Base-by-base conservation (phyloP, 2,888 invertebrate genomes). In the Rhaphigaster nebulosa region DNA sequence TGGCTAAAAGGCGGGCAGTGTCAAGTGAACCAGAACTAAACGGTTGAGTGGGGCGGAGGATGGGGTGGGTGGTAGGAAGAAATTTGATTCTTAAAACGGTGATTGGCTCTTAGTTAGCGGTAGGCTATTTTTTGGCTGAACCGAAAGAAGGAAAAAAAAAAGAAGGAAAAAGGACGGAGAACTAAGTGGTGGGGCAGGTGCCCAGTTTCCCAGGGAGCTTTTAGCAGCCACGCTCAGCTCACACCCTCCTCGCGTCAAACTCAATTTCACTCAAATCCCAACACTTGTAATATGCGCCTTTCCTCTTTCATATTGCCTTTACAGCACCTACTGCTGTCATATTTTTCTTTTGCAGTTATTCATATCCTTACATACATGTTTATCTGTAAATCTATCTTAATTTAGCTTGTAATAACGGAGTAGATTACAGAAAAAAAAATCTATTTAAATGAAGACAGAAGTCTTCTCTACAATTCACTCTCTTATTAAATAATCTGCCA, bases 121-220 rank as follows among this genome's bases (percentile, higher is more conserved):
- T 89, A 76, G n/a, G 90, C 90, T 90, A 84, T 90, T 90, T 90
- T 90, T 90, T 90, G 84, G 90, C 54, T 65, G 65, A 56, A 65
- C 38, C 70, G 70, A 60, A 89, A 65, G 89, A 65, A 88, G 34
- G 6, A 84, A 90, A 60, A 90, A 84, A 80, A 90, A 38, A 90
- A 54, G 18, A 26, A 41, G 65, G 38, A 54, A 54, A 50, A 52
- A 54, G 90, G 87, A 89, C 65, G 87, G 52, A 88, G 87, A 88
- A 60, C 90, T 90, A 91, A 90, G 91, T 91, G 91, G 91, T 91
- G 91, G 88, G 88, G 89, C 91, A 91, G 91, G 90, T 91, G 91
- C 84, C 87, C 84, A 52, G 87, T 84, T 91, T 91, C 91, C 91
- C 91, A 91, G 91, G 91, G 91, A 54, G 91, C 91, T 91, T 91